Evolutionary conservation across 2,797 vertebrate species (phyloP).

Genomic region (Paguma larvata): DNA sequence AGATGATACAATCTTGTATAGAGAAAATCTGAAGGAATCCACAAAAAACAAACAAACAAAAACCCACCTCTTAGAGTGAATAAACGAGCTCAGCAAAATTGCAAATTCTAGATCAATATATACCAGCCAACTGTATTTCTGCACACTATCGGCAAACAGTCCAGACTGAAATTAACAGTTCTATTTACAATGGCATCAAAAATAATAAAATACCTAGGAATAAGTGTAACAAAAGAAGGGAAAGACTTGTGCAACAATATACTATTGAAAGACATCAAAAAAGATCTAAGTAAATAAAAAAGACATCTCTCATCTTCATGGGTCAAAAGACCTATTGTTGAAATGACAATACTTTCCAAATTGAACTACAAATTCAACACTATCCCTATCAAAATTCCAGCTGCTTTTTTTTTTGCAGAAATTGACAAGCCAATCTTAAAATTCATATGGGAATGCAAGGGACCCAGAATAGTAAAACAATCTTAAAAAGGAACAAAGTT

Average conservation of each 20-base stretch:
- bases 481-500: slow-evolving; percentile 8
- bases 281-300: neutral
- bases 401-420: neutral
- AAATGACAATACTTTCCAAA: neutral
- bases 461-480: slow-evolving; percentile 10
- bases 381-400: slow-evolving; percentile 28
- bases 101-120: neutral
- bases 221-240: neutral
- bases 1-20: neutral
- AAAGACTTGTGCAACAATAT: neutral
- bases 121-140: neutral
- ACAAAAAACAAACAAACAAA: neutral
- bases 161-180: slow-evolving; percentile 4
- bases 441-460: neutral
- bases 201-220: slow-evolving; percentile 36
- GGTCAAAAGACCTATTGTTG: neutral
- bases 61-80: neutral
- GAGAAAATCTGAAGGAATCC: neutral
- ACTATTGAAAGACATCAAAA: slow-evolving; percentile 16
- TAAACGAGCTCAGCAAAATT: neutral
- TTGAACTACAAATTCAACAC: neutral
- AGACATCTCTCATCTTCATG: neutral
- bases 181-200: neutral
- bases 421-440: neutral
- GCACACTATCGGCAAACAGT: neutral